Evolutionary conservation across 2,113 vertebrate species (phyloP), one percentile per base, ranked within the genome.

Genomic region (Phrynosoma platyrhinos): DNA sequence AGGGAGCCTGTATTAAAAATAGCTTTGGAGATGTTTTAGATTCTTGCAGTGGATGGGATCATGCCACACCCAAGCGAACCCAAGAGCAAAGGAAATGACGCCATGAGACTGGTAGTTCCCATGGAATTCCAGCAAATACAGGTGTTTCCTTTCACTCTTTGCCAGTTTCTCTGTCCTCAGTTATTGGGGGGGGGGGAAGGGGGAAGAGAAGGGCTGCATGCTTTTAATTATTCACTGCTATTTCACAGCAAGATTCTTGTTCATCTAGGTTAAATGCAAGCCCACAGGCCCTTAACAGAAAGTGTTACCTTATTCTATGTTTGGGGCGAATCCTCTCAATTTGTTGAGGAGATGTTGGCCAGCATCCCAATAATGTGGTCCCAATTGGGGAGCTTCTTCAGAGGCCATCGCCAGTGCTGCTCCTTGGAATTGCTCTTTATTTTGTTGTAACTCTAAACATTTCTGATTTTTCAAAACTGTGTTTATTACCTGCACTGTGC

Each of bases 151-250:
- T 16, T 47, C 47, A n/a, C 2, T 25, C 30, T 42, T 78, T 58
- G 58, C 79, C 52, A 20, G 25, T 21, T 7, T 30, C 69, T 77
- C 42, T 77, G 74, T 58, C 47, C 27, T 55, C 52, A 77, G 42
- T n/a, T 36, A 55, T n/a, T 40, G 55, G 55, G 55, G 9, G 10
- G 2, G 9, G 58, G 58, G 13, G 47, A 52, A 27, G 23, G 12
- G 62, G 47, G 5, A 20, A 62, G 58, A 62, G 14, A 18, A 62
- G 23, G 72, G 13, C 5, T 78, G n/a, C 23, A 40, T 62, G 27
- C 27, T 69, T 86, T 78, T 42, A 86, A 62, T 89, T 81, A 68
- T 53, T 53, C 62, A 55, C 21, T 64, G n/a, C 64, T n/a, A 20
- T 6, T 62, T 68, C 10, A 20, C n/a, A 68, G 71, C 7, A 25